Percentiles rank a stretch among this genome's conserved stretches.
Conservation (phyloP, 2,888 invertebrate species). For the Tipula unca region DNA sequence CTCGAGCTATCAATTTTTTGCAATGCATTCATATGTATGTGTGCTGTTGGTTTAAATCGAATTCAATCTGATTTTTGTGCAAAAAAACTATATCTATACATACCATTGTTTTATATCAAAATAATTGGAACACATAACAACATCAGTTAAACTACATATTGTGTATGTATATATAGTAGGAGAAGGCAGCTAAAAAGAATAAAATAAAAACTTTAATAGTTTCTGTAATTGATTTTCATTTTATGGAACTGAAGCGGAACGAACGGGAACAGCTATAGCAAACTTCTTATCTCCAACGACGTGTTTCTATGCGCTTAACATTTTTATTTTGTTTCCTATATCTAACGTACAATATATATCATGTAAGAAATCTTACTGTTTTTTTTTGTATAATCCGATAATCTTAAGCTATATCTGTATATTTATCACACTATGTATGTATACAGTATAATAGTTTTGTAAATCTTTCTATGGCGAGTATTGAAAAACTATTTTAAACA, state of each 20-base stretch:
- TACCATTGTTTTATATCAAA: not conserved
- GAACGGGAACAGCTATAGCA: not conserved
- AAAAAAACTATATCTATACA: not conserved
- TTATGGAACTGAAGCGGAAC: not conserved
- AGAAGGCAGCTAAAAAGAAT: not conserved
- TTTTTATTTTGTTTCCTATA: not conserved
- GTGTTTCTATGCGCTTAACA: not conserved
- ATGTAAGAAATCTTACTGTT: not conserved
- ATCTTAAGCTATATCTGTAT: not conserved
- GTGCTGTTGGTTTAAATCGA: not conserved
- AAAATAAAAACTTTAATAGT: not conserved
- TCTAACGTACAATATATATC: not conserved
- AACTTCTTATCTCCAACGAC: not conserved
- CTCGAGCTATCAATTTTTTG: not conserved
- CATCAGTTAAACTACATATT: not conserved
- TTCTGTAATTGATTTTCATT: not conserved
- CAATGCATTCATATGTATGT: not conserved
- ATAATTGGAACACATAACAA: not conserved
- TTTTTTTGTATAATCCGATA: not conserved
- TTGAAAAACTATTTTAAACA: not conserved
- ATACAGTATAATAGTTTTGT: not conserved
- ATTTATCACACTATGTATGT: not conserved
- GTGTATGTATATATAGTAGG: not conserved
- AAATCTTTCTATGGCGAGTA: not conserved
- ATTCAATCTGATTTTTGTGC: not conserved